Evolutionary conservation across 2,797 vertebrate genomes (phyloP).

Genomic region (Helarctos malayanus): DNA sequence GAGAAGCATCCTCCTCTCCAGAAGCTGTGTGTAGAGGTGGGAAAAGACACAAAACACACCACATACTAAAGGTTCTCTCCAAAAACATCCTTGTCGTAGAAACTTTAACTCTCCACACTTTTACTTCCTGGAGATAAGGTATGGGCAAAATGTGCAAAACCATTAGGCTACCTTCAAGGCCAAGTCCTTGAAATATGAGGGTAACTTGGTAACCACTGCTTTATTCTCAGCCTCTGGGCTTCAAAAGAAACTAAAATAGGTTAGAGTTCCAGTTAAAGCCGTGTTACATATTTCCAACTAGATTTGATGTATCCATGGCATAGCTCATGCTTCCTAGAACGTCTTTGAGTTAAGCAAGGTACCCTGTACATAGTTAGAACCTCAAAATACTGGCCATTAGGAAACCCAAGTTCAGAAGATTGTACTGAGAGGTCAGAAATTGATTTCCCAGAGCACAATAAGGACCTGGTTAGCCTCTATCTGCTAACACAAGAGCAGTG

Average conservation of each 20-base stretch:
- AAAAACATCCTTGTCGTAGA: background rate
- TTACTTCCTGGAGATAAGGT: background rate
- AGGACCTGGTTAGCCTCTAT: conserved; percentile 13
- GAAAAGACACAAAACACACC: background rate
- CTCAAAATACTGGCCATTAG: background rate
- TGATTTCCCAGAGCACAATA: background rate
- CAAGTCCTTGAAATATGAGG: background rate
- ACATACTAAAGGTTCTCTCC: background rate
- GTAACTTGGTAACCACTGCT: background rate
- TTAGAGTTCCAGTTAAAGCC: background rate
- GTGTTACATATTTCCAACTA: background rate
- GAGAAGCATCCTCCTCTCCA: background rate
- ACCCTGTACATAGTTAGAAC: background rate
- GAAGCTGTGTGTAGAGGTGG: background rate
- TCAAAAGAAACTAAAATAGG: conserved; percentile 7
- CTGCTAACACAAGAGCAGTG: conserved; percentile 34
- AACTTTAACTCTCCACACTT: background rate
- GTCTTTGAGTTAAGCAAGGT: background rate
- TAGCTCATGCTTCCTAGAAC: background rate
- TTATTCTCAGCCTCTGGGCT: conserved; percentile 17
- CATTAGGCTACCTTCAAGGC: background rate
- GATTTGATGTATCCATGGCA: background rate
- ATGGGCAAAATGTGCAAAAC: background rate
- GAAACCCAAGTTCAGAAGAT: background rate
- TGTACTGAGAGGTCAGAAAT: background rate